phyloP scores from a whole-genome alignment of 2,113 vertebrate species.

The Hipposideros armiger region DNA sequence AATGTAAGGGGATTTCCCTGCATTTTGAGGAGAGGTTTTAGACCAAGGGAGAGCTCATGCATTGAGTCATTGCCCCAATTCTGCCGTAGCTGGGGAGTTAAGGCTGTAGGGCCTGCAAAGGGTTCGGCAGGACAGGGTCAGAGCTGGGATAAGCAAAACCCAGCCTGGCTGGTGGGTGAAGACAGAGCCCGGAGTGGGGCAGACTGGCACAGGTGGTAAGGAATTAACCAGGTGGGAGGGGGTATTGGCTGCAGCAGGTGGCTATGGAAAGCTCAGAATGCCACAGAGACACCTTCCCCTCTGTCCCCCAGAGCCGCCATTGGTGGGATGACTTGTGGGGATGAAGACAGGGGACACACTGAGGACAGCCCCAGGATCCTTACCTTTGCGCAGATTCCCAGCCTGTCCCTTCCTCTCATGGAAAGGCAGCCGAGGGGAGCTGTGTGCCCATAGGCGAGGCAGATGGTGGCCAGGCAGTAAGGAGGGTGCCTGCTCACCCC shows the following conservation, averaged over 20 bases:
- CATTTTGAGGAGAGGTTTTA: not conserved
- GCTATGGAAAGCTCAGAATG: not conserved
- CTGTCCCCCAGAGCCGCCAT: not conserved
- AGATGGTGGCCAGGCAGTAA: not conserved
- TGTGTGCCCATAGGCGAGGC: not conserved
- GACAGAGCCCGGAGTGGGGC: not conserved
- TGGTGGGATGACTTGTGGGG: not conserved
- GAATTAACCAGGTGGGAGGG: fast-evolving
- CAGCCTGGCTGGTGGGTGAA: not conserved
- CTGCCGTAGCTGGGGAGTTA: not conserved
- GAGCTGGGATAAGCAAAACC: not conserved
- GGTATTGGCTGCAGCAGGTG: not conserved
- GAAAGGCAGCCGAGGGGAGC: not conserved
- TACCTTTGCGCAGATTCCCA: not conserved
- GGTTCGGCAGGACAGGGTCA: too few relatives aligned
- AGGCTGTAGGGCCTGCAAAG: not conserved
- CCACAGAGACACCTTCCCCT: not conserved
- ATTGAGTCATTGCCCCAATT: not conserved
- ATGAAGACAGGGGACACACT: not conserved
- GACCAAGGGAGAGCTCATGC: not conserved
- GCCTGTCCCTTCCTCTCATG: not conserved
- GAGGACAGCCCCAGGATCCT: not conserved
- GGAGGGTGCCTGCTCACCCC: not conserved
- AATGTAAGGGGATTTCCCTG: not conserved
- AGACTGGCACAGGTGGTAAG: not conserved